Evolutionary conservation across 1,140 invertebrate genomes (phyloP), one percentile per base, ranked within the genome.

Genomic region (Euborellia annulipes): DNA sequence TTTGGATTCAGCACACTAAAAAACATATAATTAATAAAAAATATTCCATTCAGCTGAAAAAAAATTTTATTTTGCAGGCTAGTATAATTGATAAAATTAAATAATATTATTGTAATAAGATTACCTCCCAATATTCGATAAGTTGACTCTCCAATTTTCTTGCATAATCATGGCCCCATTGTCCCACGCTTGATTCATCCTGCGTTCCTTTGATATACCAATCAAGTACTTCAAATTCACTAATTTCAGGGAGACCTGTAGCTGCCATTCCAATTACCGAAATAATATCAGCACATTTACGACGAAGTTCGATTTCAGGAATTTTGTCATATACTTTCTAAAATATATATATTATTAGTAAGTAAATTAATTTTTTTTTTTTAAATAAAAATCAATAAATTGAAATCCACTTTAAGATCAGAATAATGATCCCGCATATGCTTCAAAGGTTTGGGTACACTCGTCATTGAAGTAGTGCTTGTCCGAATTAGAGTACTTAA

Each of bases 81-180:
- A 34, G 32, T 9, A 14, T 9, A 34, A 34, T n/a, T 34, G 32
- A 14, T 34, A 14, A 14, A 9, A 34, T 34, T 9, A 34, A 9
- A 34, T 9, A 34, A 34, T 9, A 36, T 58, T 42, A 22, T 68
- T 61, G 32, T 17, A 20, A 38, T 38, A 6, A 4, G 14, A 16
- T 61, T 44, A 19, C 22, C 8, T 16, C 30, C 75, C 76, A 80
- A 52, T 79, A 73, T n/a, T 63, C 56, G 2, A 71, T 65, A 34
- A 80, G 71, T 56, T 79, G 75, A 32, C 75, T 75, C 34, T 74
- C 64, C 53, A 79, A 58, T 63, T 80, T 78, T 46, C 75, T 67
- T 43, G 82, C 74, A 66, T 80, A 82, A 62, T 81, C 78, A 59
- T 81, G 78, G 11, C 78, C 78, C 78, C 79, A 81, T 16, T 72